Evolutionary conservation across 2,888 invertebrate genomes (phyloP).

Genomic region (Eupithecia vulgata): DNA sequence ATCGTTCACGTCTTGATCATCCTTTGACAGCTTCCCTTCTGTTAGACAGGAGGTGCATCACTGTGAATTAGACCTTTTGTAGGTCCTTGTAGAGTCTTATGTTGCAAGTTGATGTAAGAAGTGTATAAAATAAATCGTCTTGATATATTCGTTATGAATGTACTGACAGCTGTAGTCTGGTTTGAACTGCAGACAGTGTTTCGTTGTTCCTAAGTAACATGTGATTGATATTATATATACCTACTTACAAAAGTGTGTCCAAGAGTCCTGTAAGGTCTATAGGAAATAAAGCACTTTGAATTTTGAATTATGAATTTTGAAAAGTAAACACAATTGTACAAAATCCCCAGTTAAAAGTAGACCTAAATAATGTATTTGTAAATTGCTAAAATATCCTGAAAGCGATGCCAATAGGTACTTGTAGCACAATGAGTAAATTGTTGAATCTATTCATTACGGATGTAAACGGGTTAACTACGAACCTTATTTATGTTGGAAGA

Average conservation of each 20-base stretch:
- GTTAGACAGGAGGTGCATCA: neutral
- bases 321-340: no score
- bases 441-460: no score
- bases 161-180: slow-evolving; percentile 28
- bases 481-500: no score
- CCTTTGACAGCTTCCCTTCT: slow-evolving; percentile 74
- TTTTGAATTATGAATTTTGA: no score
- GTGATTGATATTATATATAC: slow-evolving; percentile 22
- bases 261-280: no score
- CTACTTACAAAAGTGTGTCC: no score
- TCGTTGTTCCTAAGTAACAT: slow-evolving; percentile 19
- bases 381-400: neutral
- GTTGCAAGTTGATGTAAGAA: neutral
- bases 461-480: no score
- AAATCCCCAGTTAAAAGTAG: neutral
- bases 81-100: neutral
- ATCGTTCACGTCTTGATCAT: slow-evolving; percentile 78
- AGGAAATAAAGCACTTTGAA: no score
- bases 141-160: slow-evolving; percentile 40
- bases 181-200: slow-evolving; percentile 25
- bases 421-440: no score
- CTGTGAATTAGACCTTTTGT: neutral
- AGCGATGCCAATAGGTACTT: neutral
- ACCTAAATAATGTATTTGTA: neutral
- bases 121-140: slow-evolving; percentile 16